Evolutionary conservation across 2,113 vertebrate genomes (phyloP), one percentile per base, ranked within the genome.

Genomic region (Varanus komodoensis): DNA sequence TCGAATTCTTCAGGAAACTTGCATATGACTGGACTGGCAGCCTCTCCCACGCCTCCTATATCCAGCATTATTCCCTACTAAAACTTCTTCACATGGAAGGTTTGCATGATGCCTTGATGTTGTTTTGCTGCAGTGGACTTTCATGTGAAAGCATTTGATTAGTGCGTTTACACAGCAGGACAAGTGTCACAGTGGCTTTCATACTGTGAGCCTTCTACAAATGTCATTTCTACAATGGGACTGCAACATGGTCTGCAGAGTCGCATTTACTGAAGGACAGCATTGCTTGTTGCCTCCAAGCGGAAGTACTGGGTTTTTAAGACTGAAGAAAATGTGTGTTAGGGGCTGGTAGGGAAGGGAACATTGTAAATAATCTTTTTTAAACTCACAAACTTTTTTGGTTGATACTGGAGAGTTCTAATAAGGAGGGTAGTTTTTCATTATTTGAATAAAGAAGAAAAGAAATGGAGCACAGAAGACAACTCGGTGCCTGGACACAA

Each of bases 1-100:
- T 99, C 99, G 48, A 99, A 98, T 97, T 99, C 99, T 96, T 99
- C 99, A 96, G 99, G 99, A 97, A 99, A 98, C 93, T 97, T 99
- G 95, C 99, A 99, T 97, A 98, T 99, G 97, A 97, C 96, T 93
- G 97, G 97, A 89, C 96, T 98, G 68, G 97, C 97, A 91, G 96
- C 97, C 91, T 97, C 98, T 82, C 98, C 98, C 75, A 97, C 96
- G 11, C 97, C 98, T 19, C 97, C 98, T 93, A 97, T 98, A 94
- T 98, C 98, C 91, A 98, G 98, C 95, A 98, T 99, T 97, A 98
- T 99, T 97, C 98, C 98, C 52, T 99, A 98, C 95, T 99, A 98
- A 99, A 96, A 93, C 94, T 94, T 93, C 96, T 96, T 93, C 91
- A 91, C 8, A 94, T 29, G n/a, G 93, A 96, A 94, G 96, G 94